Conservation (phyloP, 2,888 invertebrate species). For the Arctia plantaginis region DNA sequence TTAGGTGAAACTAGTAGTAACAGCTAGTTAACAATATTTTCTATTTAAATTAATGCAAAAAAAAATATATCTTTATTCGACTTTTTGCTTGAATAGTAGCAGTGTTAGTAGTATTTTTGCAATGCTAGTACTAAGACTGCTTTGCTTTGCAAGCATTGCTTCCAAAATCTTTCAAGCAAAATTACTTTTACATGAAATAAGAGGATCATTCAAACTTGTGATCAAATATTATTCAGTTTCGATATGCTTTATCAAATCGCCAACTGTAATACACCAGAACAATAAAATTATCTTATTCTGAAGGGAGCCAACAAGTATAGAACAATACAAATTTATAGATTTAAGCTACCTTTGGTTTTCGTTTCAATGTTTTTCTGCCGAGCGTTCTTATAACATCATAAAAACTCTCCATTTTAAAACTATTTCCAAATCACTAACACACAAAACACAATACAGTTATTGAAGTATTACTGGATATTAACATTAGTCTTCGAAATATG, state of each 20-base stretch:
- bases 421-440: constrained; percentile 36
- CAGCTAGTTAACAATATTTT: not conserved
- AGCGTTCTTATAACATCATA: constrained; percentile 80
- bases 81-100: not conserved
- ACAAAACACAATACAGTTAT: constrained; percentile 43
- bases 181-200: not conserved
- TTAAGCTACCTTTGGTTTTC: constrained; percentile 73
- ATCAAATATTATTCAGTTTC: not conserved
- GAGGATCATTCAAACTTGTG: not conserved
- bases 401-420: constrained; percentile 74
- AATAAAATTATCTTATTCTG: not conserved
- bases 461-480: constrained; percentile 39
- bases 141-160: not conserved
- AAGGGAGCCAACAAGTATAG: constrained; percentile 54
- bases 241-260: not conserved
- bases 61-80: no score
- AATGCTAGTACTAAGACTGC: not conserved
- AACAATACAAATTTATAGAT: not conserved
- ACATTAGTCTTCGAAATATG: constrained; percentile 40
- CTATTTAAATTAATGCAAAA: not conserved
- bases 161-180: not conserved
- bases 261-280: not conserved
- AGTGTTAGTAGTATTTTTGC: not conserved
- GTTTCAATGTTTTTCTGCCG: constrained; percentile 80
- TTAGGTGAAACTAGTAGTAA: no score